Conservation (phyloP, 2,797 vertebrate genomes). For the Sebastes flavidus region DNA sequence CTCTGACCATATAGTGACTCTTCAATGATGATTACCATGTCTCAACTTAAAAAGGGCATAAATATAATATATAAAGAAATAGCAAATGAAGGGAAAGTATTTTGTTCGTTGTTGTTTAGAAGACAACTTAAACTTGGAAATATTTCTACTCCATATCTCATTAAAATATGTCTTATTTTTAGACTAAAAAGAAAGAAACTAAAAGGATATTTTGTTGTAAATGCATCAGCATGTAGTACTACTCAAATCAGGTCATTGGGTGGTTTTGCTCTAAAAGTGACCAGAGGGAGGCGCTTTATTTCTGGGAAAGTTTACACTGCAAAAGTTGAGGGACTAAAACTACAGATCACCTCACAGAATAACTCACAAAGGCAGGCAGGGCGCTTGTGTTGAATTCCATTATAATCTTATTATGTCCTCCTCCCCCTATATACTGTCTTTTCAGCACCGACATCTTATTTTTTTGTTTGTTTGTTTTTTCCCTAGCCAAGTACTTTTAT, state of each 20-base stretch:
- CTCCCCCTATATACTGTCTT: background rate
- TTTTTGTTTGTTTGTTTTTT: background rate
- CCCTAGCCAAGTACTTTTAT: background rate
- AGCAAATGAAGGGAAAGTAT: background rate
- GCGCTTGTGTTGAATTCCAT: background rate
- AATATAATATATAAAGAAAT: background rate
- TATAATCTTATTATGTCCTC: background rate
- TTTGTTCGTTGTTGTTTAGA: background rate
- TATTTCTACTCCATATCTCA: background rate
- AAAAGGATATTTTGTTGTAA: background rate
- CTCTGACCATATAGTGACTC: background rate
- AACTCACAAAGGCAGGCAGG: conserved; percentile 1
- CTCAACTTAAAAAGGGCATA: background rate
- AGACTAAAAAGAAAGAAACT: conserved; percentile 7
- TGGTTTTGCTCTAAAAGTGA: conserved; percentile 9
- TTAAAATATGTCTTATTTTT: background rate
- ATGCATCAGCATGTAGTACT: background rate
- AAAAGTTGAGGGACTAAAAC: background rate
- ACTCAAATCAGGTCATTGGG: background rate
- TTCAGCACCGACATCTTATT: background rate
- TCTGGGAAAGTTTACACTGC: background rate
- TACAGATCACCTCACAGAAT: background rate
- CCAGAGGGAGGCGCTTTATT: conserved; percentile 49
- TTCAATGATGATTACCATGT: background rate
- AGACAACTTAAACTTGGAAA: background rate